Conservation (phyloP, 1,140 invertebrate species). For the Meloidogyne floridensis region DNA sequence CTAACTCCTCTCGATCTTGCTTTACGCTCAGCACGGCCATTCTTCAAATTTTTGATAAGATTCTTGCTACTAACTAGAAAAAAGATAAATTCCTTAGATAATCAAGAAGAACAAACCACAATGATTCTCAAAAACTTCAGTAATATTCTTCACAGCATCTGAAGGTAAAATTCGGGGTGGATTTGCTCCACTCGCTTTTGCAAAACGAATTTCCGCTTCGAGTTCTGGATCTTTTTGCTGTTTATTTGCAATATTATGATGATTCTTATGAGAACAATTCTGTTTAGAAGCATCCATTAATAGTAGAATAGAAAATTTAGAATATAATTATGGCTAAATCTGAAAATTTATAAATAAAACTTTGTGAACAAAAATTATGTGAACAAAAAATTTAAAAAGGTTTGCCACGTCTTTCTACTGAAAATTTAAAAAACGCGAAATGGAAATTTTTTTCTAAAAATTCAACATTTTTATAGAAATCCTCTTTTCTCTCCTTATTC, state of each 20-base stretch:
- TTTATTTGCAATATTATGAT: slow-evolving; percentile 23
- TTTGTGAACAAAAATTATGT: neutral
- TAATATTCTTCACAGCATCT: slow-evolving; percentile 39
- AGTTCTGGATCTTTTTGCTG: slow-evolving; percentile 32
- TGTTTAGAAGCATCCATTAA: slow-evolving; percentile 30
- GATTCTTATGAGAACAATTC: slow-evolving; percentile 8
- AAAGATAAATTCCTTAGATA: neutral
- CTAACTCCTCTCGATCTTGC: slow-evolving; percentile 53
- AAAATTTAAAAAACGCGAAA: neutral
- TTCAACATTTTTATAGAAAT: neutral
- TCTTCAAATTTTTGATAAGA: slow-evolving; percentile 36
- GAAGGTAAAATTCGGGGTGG: slow-evolving; percentile 40
- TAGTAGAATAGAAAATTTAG: neutral
- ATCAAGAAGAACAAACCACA: neutral
- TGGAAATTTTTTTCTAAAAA: neutral
- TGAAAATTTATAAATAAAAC: neutral
- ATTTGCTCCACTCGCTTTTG: slow-evolving; percentile 51
- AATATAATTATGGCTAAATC: slow-evolving; percentile 6
- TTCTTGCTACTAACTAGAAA: slow-evolving; percentile 22
- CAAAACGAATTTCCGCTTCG: slow-evolving; percentile 48
- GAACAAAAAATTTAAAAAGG: neutral
- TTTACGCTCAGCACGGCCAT: slow-evolving; percentile 54
- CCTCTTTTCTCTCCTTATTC: neutral
- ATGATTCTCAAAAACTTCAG: slow-evolving; percentile 32
- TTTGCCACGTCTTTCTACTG: neutral